Conservation (phyloP, 2,888 invertebrate species). For the Pseudeuparius sepicola region DNA sequence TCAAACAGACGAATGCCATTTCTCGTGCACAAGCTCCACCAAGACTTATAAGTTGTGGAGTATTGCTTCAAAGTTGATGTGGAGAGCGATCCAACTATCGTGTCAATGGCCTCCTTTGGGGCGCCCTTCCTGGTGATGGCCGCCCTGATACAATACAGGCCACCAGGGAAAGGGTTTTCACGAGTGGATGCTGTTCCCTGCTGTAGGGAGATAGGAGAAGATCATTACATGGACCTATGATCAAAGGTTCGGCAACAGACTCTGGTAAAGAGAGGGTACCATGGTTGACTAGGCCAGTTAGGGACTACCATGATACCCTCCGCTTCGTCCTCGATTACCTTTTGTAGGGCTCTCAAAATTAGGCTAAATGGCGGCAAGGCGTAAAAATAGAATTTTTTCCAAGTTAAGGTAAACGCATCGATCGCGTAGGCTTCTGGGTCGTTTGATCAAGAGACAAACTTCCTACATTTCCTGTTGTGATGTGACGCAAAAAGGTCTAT, state of each 20-base stretch:
- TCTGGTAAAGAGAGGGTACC: conserved; percentile 15
- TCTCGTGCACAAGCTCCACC: conserved; percentile 7
- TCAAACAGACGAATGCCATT: conserved; percentile 4
- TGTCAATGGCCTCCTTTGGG: conserved; percentile 5
- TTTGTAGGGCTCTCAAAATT: conserved; percentile 11
- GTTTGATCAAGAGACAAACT: conserved; percentile 17
- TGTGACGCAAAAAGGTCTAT: conserved; percentile 19
- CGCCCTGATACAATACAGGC: conserved; percentile 9
- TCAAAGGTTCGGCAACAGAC: conserved; percentile 6
- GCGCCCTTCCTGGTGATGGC: conserved; percentile 5
- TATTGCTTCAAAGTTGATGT: conserved; percentile 6
- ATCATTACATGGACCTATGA: conserved; percentile 10
- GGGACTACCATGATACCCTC: conserved; percentile 16
- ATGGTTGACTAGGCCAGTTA: conserved; percentile 14
- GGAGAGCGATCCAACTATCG: conserved; percentile 5
- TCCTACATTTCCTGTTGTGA: conserved; percentile 16
- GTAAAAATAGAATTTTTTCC: conserved; percentile 17
- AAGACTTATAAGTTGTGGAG: conserved; percentile 4
- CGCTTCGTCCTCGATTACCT: conserved; percentile 13
- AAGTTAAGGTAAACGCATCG: conserved; percentile 19
- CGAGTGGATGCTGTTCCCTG: conserved; percentile 11
- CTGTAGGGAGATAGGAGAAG: conserved; percentile 13
- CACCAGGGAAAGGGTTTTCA: conserved; percentile 15
- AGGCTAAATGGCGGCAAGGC: conserved; percentile 21
- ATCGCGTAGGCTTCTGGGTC: conserved; percentile 16